phyloP scores from a whole-genome alignment of 2,888 invertebrate species.

The Trypoxylon attenuatum region DNA sequence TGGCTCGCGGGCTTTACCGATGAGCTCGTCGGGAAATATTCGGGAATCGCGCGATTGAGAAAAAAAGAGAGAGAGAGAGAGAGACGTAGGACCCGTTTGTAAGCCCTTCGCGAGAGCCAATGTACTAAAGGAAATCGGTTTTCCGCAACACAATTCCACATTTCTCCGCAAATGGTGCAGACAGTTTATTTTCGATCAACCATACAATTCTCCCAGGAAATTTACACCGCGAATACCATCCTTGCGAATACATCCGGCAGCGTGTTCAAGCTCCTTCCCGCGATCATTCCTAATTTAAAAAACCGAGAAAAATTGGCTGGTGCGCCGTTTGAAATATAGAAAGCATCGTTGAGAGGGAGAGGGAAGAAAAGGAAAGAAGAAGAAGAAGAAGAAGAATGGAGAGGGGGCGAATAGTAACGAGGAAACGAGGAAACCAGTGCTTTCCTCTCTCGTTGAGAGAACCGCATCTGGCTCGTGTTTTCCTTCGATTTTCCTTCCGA shows the following conservation, averaged over 20 bases:
- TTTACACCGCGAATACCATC: too few species aligned
- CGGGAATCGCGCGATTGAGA: too few species aligned
- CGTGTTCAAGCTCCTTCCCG: slow-evolving; percentile 4
- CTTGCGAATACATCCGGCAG: slow-evolving; percentile 12
- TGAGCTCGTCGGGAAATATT: too few species aligned
- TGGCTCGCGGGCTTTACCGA: too few species aligned
- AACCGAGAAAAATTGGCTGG: neutral
- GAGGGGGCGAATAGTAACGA: neutral
- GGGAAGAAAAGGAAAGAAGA: neutral
- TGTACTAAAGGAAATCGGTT: too few species aligned
- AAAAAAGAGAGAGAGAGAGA: too few species aligned
- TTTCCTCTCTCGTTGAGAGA: neutral
- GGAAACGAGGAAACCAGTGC: neutral
- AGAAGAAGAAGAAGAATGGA: slow-evolving; percentile 9
- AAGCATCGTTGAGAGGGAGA: slow-evolving; percentile 5
- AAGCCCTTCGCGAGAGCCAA: too few species aligned
- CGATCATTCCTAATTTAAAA: slow-evolving; percentile 2
- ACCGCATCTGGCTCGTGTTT: slow-evolving; percentile 4
- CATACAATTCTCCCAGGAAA: too few species aligned
- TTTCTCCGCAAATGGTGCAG: too few species aligned
- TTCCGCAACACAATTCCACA: too few species aligned
- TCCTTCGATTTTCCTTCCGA: slow-evolving; percentile 9
- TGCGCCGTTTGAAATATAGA: neutral
- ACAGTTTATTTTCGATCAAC: too few species aligned
- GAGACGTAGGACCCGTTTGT: too few species aligned